Percentiles rank a stretch among this genome's conserved stretches.
These are phyloP conservation scores for Sycophila texana DNA, from an alignment of 2,888 invertebrate genomes.

Conservation along the genomic window DNA sequence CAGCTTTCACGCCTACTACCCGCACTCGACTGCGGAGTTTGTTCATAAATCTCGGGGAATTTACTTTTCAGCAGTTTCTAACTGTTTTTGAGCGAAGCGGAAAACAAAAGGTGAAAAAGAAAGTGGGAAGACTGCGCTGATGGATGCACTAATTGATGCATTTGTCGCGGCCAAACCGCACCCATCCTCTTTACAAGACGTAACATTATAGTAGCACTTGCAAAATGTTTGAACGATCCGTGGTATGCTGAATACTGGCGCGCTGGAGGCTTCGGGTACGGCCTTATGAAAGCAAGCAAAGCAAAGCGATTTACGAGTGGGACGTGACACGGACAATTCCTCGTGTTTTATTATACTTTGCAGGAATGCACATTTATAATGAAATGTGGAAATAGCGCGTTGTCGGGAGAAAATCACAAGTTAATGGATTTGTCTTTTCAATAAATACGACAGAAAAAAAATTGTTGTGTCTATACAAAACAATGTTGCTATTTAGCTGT, in stretches of 20 bases:
- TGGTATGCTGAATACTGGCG: constrained; percentile 5
- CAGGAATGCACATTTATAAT: constrained; percentile 15
- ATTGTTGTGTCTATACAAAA: too few species aligned
- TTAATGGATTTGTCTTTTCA: too few species aligned
- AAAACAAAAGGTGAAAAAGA: too few species aligned
- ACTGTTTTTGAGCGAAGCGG: too few species aligned
- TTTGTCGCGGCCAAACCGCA: constrained; percentile 7
- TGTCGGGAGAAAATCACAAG: neutral
- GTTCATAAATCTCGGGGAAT: too few species aligned
- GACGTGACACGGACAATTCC: constrained; percentile 46
- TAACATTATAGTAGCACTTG: constrained; percentile 19
- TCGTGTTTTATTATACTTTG: constrained; percentile 27
- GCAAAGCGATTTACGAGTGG: constrained; percentile 42
- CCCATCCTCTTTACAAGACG: neutral
- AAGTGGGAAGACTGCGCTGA: too few species aligned
- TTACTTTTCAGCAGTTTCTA: too few species aligned
- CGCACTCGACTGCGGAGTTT: too few species aligned
- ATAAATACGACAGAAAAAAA: too few species aligned
- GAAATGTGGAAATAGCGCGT: neutral
- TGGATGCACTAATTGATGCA: too few species aligned
- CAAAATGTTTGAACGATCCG: constrained; percentile 17
- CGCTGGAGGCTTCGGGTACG: constrained; percentile 17
- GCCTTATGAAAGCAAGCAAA: constrained; percentile 36
- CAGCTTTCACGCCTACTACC: too few species aligned
- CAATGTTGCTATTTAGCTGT: too few species aligned